Percentiles rank a stretch among this genome's conserved stretches.
These are phyloP conservation scores for Nothura maculosa DNA, from an alignment of 2,797 vertebrate genomes.

Conservation along the genomic window DNA sequence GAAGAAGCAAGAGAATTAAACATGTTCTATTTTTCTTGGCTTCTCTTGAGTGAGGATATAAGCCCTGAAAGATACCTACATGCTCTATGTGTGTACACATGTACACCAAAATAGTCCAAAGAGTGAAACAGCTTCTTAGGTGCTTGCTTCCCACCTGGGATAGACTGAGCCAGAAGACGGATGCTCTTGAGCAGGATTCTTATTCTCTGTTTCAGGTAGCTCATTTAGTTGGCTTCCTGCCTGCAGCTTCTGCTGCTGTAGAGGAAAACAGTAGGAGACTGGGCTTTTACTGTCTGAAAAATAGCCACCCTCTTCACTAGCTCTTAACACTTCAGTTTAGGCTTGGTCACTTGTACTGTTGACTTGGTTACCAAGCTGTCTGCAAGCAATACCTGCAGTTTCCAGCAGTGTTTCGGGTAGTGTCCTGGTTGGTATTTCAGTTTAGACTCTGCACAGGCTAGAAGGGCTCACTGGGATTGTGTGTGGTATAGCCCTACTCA, in stretches of 20 bases:
- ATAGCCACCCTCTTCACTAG: background rate
- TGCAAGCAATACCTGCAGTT: background rate
- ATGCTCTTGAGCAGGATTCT: background rate
- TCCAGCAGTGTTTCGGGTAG: background rate
- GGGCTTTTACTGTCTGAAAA: background rate
- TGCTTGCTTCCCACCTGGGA: background rate
- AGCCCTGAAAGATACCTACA: background rate
- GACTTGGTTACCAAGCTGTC: background rate
- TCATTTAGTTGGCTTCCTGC: background rate
- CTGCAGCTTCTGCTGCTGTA: background rate
- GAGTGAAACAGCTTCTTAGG: background rate
- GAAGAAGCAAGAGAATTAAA: background rate
- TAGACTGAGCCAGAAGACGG: background rate
- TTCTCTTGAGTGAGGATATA: background rate
- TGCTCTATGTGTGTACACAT: background rate
- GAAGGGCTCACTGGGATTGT: background rate
- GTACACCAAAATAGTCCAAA: background rate
- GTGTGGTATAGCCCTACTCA: background rate
- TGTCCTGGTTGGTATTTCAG: accelerated
- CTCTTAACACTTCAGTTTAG: background rate
- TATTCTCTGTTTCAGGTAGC: background rate
- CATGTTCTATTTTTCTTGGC: background rate
- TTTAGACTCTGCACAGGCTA: background rate
- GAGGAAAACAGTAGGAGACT: background rate
- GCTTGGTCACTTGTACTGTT: background rate